phyloP scores from a whole-genome alignment of 2,797 vertebrate species.

The Danionella dracula region DNA sequence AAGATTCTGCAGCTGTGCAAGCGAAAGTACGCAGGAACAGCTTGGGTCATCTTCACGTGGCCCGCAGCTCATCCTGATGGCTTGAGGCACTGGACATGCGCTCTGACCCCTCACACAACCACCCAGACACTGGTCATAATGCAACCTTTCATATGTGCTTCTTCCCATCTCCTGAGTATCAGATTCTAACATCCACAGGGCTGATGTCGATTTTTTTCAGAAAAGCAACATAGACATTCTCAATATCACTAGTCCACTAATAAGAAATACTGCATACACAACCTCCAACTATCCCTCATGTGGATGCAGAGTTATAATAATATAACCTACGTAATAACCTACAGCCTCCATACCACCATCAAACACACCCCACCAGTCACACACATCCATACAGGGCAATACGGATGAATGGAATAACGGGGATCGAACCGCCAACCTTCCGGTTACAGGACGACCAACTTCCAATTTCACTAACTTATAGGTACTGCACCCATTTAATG shows the following conservation, averaged over 20 bases:
- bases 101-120: constrained; percentile 61
- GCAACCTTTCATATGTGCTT: constrained; percentile 51
- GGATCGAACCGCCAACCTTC: no score
- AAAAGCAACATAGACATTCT: constrained; percentile 1
- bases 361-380: no score
- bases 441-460: no score
- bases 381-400: no score
- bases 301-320: no score
- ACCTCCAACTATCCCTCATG: background rate
- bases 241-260: background rate
- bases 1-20: constrained; percentile 68
- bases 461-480: no score
- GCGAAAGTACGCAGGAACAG: constrained; percentile 59
- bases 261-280: background rate
- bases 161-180: constrained; percentile 27
- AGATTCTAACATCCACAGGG: constrained; percentile 17
- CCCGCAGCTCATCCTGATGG: constrained; percentile 64
- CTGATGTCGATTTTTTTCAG: constrained; percentile 10
- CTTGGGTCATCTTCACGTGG: constrained; percentile 66
- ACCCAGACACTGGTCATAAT: constrained; percentile 62
- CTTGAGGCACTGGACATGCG: constrained; percentile 62
- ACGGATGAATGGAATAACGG: no score
- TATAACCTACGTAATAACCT: no score
- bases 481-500: no score
- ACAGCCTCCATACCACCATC: no score